Conservation (phyloP, 2,888 invertebrate species). For the Microctonus brassicae region DNA sequence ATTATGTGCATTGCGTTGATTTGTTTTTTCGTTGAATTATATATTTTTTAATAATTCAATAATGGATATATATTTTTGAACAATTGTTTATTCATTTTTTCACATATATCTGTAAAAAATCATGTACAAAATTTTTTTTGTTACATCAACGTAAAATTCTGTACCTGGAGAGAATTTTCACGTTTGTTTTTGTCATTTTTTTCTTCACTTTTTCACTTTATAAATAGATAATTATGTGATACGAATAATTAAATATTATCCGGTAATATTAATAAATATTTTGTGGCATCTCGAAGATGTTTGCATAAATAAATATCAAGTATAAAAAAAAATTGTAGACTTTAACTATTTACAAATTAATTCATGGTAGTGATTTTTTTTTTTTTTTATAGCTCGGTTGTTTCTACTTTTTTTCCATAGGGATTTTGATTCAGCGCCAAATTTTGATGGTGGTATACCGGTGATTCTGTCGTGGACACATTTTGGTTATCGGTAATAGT, state of each 20-base stretch:
- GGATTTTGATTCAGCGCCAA: constrained; percentile 59
- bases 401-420: constrained; percentile 65
- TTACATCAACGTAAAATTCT: background rate
- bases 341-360: constrained; percentile 39
- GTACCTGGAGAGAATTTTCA: background rate
- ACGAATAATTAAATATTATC: background rate
- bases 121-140: constrained; percentile 16
- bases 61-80: background rate
- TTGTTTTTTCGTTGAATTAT: background rate
- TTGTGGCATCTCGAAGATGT: constrained; percentile 37
- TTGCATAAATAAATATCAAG: constrained; percentile 41
- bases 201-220: background rate
- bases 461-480: constrained; percentile 61
- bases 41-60: background rate
- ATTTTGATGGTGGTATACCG: constrained; percentile 55
- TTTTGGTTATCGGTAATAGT: constrained; percentile 66
- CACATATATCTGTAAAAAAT: constrained; percentile 11
- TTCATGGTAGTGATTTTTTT: background rate
- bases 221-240: background rate
- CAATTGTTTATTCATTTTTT: background rate
- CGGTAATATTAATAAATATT: constrained; percentile 40
- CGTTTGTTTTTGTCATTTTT: background rate
- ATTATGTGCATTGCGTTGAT: constrained; percentile 7
- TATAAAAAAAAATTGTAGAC: constrained; percentile 26
- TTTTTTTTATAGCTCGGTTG: constrained; percentile 57